Conservation (phyloP, 1,140 invertebrate genomes). For the Drosophila insularis region DNA sequence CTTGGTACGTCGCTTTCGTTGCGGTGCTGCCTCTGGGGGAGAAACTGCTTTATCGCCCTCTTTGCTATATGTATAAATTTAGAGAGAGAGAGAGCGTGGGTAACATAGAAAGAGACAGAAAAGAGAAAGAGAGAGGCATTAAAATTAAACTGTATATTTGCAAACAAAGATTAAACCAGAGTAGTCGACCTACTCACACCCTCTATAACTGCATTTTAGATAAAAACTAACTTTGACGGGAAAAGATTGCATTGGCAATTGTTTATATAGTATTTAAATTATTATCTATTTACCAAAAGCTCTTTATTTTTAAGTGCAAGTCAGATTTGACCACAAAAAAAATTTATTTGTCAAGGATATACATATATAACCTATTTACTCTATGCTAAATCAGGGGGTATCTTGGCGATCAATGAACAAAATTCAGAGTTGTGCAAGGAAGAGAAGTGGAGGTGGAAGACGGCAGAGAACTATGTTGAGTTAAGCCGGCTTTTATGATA, state of each 20-base stretch:
- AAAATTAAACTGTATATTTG: slow-evolving; percentile 6
- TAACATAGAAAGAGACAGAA: neutral
- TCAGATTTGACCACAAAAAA: too few relatives aligned
- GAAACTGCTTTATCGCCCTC: slow-evolving; percentile 7
- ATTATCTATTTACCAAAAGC: too few relatives aligned
- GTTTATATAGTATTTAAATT: too few relatives aligned
- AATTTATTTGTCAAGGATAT: neutral
- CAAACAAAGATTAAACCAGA: neutral
- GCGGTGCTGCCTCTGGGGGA: slow-evolving; percentile 31
- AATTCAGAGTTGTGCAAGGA: neutral
- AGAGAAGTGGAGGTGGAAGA: neutral
- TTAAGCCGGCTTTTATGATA: slow-evolving; percentile 23
- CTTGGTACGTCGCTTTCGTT: slow-evolving; percentile 53
- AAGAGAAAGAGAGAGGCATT: neutral
- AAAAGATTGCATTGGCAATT: too few relatives aligned
- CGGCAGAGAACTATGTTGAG: neutral
- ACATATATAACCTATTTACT: neutral
- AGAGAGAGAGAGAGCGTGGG: neutral
- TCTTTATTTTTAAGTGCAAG: too few relatives aligned
- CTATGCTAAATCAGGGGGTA: neutral
- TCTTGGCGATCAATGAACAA: slow-evolving; percentile 1
- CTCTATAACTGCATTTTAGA: too few relatives aligned
- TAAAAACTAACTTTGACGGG: too few relatives aligned
- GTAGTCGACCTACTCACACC: neutral
- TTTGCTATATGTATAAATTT: too few relatives aligned